phyloP scores from a whole-genome alignment of 2,888 invertebrate genomes.

The Eupithecia subfuscata region DNA sequence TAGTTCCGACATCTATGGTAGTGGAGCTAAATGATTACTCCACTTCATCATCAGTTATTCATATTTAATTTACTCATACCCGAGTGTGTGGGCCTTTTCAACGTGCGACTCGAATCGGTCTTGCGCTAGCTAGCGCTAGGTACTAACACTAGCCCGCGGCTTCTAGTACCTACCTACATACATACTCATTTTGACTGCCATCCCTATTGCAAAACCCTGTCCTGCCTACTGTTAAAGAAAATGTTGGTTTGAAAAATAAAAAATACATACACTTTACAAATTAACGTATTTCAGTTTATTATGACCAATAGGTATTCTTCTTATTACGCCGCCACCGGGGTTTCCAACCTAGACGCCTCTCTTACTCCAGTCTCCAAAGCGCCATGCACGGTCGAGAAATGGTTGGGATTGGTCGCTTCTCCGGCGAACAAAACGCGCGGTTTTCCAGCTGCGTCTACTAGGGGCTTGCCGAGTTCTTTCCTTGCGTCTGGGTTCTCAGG shows the following conservation, averaged over 20 bases:
- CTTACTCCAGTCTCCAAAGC: conserved; percentile 87
- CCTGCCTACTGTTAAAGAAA: not conserved
- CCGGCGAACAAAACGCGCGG: conserved; percentile 85
- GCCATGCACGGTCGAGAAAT: conserved; percentile 89
- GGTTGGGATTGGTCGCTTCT: conserved; percentile 81
- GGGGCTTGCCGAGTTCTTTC: conserved; percentile 68
- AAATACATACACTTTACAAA: not conserved
- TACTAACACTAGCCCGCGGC: too few relatives aligned
- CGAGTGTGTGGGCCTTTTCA: too few relatives aligned
- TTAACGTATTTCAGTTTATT: not conserved
- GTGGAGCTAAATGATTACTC: too few relatives aligned
- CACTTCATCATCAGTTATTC: not conserved
- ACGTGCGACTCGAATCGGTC: not conserved
- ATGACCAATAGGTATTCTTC: not conserved
- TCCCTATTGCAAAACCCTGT: too few relatives aligned
- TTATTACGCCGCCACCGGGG: not conserved
- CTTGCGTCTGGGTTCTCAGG: conserved; percentile 63
- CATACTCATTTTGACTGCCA: too few relatives aligned
- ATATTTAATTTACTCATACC: not conserved
- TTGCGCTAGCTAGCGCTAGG: too few relatives aligned
- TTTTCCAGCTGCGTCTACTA: conserved; percentile 70
- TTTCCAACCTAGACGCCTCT: conserved; percentile 76
- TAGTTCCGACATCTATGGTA: too few relatives aligned
- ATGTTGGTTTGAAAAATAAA: not conserved
- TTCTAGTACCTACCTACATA: too few relatives aligned